Base-by-base conservation (phyloP, 2,113 vertebrate genomes). In the Rhinogobius similis region DNA sequence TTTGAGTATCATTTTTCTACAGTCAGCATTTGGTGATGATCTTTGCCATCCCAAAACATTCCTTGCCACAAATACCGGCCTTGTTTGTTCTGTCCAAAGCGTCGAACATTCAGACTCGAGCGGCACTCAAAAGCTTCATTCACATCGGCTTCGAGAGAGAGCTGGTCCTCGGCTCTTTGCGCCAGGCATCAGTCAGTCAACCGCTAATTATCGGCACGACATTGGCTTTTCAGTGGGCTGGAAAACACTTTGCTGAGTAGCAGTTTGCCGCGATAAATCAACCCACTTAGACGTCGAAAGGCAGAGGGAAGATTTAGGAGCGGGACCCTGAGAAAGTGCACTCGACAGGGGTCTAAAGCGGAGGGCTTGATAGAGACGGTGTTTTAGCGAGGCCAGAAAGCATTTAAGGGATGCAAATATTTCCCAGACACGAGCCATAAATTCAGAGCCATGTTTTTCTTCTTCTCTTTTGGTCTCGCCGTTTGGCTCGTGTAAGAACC, bases 181-280 rank as follows among this genome's bases (percentile, higher is more conserved):
- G n/a, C n/a, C 16, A 67, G 20, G 27, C 82, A 82, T 81, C 81
- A 70, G 64, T 88, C 79, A 87, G 76, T 78, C 70, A 64, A 67
- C 68, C 39, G 1, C 81, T 88, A 85, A 87, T 89, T 87, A 88
- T 83, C 73, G 71, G 72, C 63, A 36, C 81, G 87, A 85, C 83
- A 77, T 78, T 81, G 83, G 80, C 82, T 84, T 82, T 83, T 83
- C 67, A 83, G 69, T 56, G 62, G 70, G 69, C 72, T 88, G 82
- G 82, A 82, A 83, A 85, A 74, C 59, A 72, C 73, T 83, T 58
- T 65, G 73, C 77, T 76, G 75, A 84, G 77, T 59, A 73, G 80
- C 77, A 73, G 61, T 78, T 79, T 32, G 10, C 68, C 50, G 39
- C 70, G 62, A 70, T 85, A 69, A 88, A 88, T 89, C 70, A 70